Conservation (phyloP, 2,113 vertebrate genomes). For the Ptychochromis oligacanthus region DNA sequence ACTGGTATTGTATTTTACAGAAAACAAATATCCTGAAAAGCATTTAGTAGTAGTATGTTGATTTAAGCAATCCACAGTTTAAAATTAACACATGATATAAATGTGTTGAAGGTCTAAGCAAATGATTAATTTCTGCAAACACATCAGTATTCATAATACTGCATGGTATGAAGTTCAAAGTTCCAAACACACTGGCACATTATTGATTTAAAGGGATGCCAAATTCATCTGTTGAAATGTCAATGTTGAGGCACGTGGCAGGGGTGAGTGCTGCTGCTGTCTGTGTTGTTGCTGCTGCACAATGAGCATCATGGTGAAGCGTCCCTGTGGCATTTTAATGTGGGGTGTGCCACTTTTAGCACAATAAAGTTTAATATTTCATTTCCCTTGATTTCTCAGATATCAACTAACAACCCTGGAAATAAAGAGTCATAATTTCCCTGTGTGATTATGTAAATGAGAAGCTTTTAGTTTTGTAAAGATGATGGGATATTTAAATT, state of each 20-base stretch:
- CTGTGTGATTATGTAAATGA: neutral
- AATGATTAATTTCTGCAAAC: neutral
- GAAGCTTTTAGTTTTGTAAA: neutral
- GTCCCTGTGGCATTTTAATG: neutral
- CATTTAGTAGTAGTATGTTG: neutral
- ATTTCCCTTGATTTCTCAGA: neutral
- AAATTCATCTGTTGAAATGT: constrained; percentile 65
- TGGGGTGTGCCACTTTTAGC: neutral
- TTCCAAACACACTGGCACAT: constrained; percentile 44
- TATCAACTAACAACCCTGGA: neutral
- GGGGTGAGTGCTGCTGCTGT: constrained; percentile 40
- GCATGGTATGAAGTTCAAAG: constrained; percentile 5
- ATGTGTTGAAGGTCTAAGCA: constrained; percentile 2
- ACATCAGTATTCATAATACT: constrained; percentile 22
- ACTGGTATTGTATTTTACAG: constrained; percentile 33
- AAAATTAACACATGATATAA: constrained; percentile 10
- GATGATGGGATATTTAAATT: neutral
- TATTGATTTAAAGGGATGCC: constrained; percentile 61
- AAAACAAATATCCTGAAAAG: constrained; percentile 8
- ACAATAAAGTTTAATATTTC: neutral
- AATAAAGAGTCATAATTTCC: neutral
- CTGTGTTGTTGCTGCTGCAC: constrained; percentile 19
- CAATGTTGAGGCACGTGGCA: constrained; percentile 63
- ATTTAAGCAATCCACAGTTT: constrained; percentile 28
- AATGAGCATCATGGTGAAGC: neutral